Evolutionary conservation across 2,797 vertebrate species (phyloP), one percentile per base, ranked within the genome.

Genomic region (Betta splendens): DNA sequence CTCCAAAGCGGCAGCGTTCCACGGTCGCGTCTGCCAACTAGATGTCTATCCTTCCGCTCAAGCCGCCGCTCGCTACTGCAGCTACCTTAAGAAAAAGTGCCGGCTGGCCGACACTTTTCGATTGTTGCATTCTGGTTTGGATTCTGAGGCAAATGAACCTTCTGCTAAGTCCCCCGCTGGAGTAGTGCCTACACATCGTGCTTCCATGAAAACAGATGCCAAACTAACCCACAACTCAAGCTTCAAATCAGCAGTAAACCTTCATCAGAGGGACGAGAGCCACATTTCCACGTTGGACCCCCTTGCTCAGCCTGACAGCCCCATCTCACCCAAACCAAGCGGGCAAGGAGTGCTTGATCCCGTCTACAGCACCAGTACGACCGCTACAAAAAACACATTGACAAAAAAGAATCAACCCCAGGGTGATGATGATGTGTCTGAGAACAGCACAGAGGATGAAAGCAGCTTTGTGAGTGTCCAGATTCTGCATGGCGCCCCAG

Each of bases 21-120:
- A 91, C 87, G 98, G 97, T 64, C 83, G 83, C 62, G 58, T 99
- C 57, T 99, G 98, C 82, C 97, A 99, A 81, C 81, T 99, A 68
- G 95, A 98, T 79, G 89, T 99, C 48, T 94, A 98, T 89, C 95
- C 95, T 29, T 94, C 93, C 25, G 92, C 93, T 42, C 91, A 93
- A 89, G 94, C 94, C 63, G 93, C 93, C 76, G 87, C 90, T 22
- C 90, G 93, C 83, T 98, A 98, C 79, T 99, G 97, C 83, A 90
- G 90, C 84, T 93, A 93, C 18, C 83, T 98, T 85, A 97, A 92
- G 79, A 94, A 93, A 87, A 94, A 93, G 68, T 99, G 98, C 87
- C 92, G 83, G 74, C 92, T 87, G 70, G 91, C 94, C 33, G 94
- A 96, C 85, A 94, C 92, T 0, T 91, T 93, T 57, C 93, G 92